A percentile compares a stretch with the other conserved stretches of the same genome.
Conservation (phyloP, 2,113 vertebrate species). For the Mormyrus iriodes region DNA sequence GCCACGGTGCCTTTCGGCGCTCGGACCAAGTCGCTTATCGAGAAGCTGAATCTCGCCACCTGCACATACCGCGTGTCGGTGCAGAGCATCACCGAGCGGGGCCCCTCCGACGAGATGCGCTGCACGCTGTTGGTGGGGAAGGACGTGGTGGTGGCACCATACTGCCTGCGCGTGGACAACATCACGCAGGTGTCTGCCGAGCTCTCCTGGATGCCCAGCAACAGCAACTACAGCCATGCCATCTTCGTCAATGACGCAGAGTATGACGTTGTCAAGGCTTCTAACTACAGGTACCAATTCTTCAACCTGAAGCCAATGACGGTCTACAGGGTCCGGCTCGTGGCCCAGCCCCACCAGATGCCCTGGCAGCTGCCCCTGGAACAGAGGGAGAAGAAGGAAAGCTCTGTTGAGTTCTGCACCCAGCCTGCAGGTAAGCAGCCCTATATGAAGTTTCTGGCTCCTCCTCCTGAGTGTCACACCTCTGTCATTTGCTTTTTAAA, state of each 20-base stretch:
- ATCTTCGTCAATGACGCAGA: constrained; percentile 91
- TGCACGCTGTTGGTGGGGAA: constrained; percentile 91
- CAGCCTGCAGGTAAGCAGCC: constrained; percentile 81
- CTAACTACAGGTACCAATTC: constrained; percentile 85
- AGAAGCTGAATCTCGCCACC: constrained; percentile 81
- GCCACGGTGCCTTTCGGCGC: constrained; percentile 77
- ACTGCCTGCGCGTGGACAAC: constrained; percentile 79
- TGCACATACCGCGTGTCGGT: constrained; percentile 84
- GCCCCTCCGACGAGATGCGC: constrained; percentile 81
- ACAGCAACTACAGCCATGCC: constrained; percentile 93
- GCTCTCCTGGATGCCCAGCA: constrained; percentile 90
- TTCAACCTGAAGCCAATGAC: constrained; percentile 83
- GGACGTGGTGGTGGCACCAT: constrained; percentile 88
- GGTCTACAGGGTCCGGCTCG: constrained; percentile 82
- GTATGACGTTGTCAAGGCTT: constrained; percentile 80
- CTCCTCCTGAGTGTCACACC: background rate
- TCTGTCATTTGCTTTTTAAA: background rate
- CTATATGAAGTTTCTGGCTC: background rate
- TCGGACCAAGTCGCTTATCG: constrained; percentile 86
- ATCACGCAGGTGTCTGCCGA: constrained; percentile 81
- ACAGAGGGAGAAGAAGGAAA: constrained; percentile 87
- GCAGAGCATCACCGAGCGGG: constrained; percentile 81
- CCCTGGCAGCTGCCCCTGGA: constrained; percentile 95
- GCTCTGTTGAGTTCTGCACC: constrained; percentile 86
- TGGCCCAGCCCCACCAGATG: constrained; percentile 91